Evolutionary conservation across 1,140 invertebrate genomes (phyloP).

Genomic region (Chionoecetes opilio): DNA sequence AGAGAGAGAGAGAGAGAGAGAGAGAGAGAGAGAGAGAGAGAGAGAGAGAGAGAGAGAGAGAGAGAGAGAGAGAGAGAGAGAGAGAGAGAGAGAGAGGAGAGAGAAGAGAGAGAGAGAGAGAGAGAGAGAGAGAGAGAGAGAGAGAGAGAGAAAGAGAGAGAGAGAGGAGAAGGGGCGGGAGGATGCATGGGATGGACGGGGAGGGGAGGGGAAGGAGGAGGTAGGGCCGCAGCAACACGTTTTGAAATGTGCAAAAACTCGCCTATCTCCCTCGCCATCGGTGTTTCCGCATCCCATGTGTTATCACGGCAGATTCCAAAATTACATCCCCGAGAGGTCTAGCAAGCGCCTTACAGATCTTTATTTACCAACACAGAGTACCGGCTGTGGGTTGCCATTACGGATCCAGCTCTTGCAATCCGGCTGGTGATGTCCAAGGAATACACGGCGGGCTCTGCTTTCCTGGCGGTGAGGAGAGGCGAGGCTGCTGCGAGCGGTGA

Average conservation of each 20-base stretch:
- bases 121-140: neutral
- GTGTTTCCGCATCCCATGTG: conserved; percentile 66
- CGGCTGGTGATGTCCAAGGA: neutral
- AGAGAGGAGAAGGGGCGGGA: neutral
- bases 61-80: neutral
- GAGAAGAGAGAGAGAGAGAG: neutral
- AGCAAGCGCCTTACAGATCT: conserved; percentile 51
- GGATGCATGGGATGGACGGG: neutral
- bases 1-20: neutral
- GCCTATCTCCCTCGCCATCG: conserved; percentile 66
- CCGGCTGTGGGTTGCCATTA: conserved; percentile 40
- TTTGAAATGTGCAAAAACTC: conserved; percentile 68
- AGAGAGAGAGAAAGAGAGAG: neutral
- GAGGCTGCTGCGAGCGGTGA: conserved; percentile 60
- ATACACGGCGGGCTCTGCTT: neutral
- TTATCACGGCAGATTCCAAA: conserved; percentile 63
- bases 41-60: neutral
- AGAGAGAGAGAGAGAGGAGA: neutral
- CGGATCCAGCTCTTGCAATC: neutral
- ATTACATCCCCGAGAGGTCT: conserved; percentile 60
- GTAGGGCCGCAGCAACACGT: conserved; percentile 50
- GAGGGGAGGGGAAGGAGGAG: neutral
- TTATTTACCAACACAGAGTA: conserved; percentile 59
- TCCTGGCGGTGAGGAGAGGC: neutral
- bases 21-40: conserved; percentile 33